These are phyloP conservation scores for Eurypyga helias DNA, from an alignment of 2,113 vertebrate genomes.

Conservation along the genomic window DNA sequence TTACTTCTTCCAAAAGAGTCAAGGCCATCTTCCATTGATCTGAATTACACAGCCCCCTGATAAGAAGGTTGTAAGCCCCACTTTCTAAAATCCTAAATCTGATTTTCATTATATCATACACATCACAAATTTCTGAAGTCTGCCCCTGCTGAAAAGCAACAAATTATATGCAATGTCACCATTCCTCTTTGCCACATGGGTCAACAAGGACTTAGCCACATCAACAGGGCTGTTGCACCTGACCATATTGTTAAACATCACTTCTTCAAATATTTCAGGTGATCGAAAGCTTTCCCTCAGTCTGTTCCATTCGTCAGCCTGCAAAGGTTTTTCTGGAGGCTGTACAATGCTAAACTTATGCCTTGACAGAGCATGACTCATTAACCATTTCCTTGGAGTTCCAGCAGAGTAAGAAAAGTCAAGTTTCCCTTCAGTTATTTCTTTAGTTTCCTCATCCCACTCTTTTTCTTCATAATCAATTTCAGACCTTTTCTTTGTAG, in stretches of 20 bases:
- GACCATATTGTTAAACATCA: slow-evolving; percentile 78
- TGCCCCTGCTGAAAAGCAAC: slow-evolving; percentile 80
- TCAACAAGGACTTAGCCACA: slow-evolving; percentile 89
- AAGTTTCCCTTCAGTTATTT: neutral
- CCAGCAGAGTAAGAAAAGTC: slow-evolving; percentile 83
- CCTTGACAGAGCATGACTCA: neutral
- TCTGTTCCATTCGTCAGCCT: slow-evolving; percentile 81
- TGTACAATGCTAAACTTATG: neutral
- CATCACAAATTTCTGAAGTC: slow-evolving; percentile 82
- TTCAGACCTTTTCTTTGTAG: slow-evolving; percentile 2
- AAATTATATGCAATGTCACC: slow-evolving; percentile 85
- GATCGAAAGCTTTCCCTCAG: slow-evolving; percentile 69
- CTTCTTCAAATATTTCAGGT: slow-evolving; percentile 76
- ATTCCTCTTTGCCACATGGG: slow-evolving; percentile 78
- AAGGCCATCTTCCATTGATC: slow-evolving; percentile 85
- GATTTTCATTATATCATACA: slow-evolving; percentile 87
- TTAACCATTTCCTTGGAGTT: slow-evolving; percentile 77
- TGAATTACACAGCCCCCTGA: slow-evolving; percentile 84
- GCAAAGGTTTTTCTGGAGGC: slow-evolving; percentile 82
- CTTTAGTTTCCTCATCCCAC: neutral
- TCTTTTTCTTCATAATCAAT: neutral
- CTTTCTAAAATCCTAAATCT: slow-evolving; percentile 85
- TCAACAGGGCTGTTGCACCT: slow-evolving; percentile 65
- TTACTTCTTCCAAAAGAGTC: slow-evolving; percentile 81
- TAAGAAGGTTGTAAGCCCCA: slow-evolving; percentile 83